These are phyloP conservation scores for Brenthis ino DNA, from an alignment of 2,888 invertebrate species.

Conservation along the genomic window DNA sequence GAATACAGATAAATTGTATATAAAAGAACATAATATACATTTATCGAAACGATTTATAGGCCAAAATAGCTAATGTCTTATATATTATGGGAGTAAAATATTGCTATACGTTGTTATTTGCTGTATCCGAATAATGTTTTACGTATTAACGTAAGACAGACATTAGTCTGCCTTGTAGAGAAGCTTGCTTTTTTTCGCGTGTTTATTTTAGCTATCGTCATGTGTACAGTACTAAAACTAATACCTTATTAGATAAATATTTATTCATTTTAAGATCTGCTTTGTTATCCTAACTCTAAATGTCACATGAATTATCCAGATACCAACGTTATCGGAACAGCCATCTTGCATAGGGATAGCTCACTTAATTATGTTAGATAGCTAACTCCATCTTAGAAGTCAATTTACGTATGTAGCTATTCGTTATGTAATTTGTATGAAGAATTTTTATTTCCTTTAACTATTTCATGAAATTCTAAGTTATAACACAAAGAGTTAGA, in stretches of 20 bases:
- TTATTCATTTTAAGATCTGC: neutral
- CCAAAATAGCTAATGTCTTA: neutral
- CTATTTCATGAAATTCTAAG: too few relatives aligned
- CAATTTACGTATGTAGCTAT: too few relatives aligned
- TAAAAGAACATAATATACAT: neutral
- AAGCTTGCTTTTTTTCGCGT: neutral
- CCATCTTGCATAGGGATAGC: too few relatives aligned
- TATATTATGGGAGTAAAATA: neutral
- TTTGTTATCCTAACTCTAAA: too few relatives aligned
- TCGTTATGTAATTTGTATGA: too few relatives aligned
- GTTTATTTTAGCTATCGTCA: neutral
- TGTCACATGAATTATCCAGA: too few relatives aligned
- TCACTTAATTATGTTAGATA: too few relatives aligned
- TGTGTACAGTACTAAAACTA: neutral
- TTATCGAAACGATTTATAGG: neutral
- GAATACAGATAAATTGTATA: too few relatives aligned
- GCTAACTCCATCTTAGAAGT: too few relatives aligned
- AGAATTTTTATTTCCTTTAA: too few relatives aligned
- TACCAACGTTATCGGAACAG: too few relatives aligned
- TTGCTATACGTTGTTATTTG: slow-evolving; percentile 5
- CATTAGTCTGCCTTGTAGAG: neutral
- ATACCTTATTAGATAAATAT: neutral
- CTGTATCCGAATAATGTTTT: neutral
- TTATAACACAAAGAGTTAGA: neutral
- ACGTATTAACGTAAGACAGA: neutral